Evolutionary conservation across 2,888 invertebrate genomes (phyloP), one percentile per base, ranked within the genome.

Genomic region (Spodoptera picta): DNA sequence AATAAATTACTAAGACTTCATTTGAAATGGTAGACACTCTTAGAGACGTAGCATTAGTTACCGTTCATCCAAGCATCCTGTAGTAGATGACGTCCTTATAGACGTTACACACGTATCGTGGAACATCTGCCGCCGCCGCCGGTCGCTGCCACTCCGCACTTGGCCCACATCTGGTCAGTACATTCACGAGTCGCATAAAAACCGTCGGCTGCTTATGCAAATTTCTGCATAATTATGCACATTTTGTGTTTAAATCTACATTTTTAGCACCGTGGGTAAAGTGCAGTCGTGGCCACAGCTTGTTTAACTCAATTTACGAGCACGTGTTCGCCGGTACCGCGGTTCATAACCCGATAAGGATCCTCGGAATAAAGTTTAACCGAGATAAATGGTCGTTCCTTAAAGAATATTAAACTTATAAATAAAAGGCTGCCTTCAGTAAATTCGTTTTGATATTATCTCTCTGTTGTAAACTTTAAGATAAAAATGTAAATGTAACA

Each of bases 221-320:
- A 73, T 71, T 68, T 69, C 55, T 68, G 75, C 80, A 79, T 81
- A 83, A 84, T 81, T 82, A 83, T 83, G 84, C 74, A 82, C 74
- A 79, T 75, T 73, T 77, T 78, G 72, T 74, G 73, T 80, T 73
- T 60, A 72, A 80, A 77, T 80, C 68, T 75, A 67, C 74, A 76
- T 82, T 76, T 82, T 75, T 65, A 65, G 58, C 51, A 49, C 42
- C 41, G 46, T 63, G 61, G 70, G 77, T 61, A 66, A 56, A 74
- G 69, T 68, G 68, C 60, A 69, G 46, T 49, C 36, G 65, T 23
- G 58, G 27, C 51, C 65, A 41, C 47, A n/a, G 31, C 47, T 60
- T 71, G 65, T 72, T 72, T 65, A 57, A 57, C 75, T 47, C 44
- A 47, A 69, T 69, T 70, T 69, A 70, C 31, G 70, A 50, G 41